These are phyloP conservation scores for Pyrgus malvae DNA, from an alignment of 2,888 invertebrate species.

Conservation along the genomic window DNA sequence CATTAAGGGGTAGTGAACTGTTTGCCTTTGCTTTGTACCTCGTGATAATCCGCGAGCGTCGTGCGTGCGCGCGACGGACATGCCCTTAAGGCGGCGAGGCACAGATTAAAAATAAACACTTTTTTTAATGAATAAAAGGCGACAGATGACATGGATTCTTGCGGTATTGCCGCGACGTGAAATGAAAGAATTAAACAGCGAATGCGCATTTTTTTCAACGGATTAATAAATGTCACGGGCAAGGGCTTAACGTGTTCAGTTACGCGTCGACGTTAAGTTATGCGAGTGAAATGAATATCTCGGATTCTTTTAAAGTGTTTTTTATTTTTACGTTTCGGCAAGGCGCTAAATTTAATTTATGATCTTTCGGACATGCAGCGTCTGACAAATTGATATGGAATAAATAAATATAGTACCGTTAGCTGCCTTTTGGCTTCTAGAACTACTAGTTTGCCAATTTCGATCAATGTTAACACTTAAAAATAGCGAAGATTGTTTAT, in stretches of 20 bases:
- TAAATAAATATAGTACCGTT: too few species aligned
- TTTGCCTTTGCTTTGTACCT: slow-evolving; percentile 50
- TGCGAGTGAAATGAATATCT: slow-evolving; percentile 6
- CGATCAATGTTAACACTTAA: too few species aligned
- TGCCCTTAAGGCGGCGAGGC: slow-evolving; percentile 52
- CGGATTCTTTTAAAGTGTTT: not conserved
- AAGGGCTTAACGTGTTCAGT: slow-evolving; percentile 12
- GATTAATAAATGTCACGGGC: slow-evolving; percentile 18
- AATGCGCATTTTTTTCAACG: slow-evolving; percentile 16
- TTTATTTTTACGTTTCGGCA: not conserved
- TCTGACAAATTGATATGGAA: too few species aligned
- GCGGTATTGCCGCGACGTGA: slow-evolving; percentile 21
- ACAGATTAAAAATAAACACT: slow-evolving; percentile 53
- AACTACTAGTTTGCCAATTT: too few species aligned
- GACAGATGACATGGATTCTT: slow-evolving; percentile 40
- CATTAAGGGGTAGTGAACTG: slow-evolving; percentile 59
- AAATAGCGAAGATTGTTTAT: too few species aligned
- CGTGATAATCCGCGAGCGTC: slow-evolving; percentile 61
- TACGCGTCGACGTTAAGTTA: slow-evolving; percentile 13
- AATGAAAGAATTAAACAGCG: slow-evolving; percentile 14
- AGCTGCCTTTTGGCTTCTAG: too few species aligned
- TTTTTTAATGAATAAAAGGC: slow-evolving; percentile 45
- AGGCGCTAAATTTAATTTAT: too few species aligned
- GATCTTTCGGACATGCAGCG: too few species aligned
- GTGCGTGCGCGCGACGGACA: slow-evolving; percentile 64